Conservation (phyloP, 2,113 vertebrate genomes). For the Mus musculus region DNA sequence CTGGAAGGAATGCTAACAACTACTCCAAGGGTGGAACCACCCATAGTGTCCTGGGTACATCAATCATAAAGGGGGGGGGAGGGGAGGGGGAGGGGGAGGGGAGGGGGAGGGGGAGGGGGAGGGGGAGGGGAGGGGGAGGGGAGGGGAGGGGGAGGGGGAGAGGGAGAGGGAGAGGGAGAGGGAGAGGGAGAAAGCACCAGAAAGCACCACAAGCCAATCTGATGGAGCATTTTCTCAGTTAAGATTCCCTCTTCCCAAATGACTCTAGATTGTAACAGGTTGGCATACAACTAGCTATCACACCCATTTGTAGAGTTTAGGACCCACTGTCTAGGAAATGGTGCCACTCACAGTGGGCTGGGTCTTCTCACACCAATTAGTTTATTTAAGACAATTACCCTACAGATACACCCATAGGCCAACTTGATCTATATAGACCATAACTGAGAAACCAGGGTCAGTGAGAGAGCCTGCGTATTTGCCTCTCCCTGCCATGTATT, state of each 20-base stretch:
- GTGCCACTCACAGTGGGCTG: neutral
- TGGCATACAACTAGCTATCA: neutral
- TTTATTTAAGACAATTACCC: neutral
- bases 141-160: no score
- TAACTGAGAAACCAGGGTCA: neutral
- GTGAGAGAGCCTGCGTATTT: neutral
- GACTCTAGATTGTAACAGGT: neutral
- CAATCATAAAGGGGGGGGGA: neutral
- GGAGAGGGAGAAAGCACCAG: neutral
- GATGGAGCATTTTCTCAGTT: neutral
- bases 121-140: no score
- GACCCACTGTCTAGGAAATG: neutral
- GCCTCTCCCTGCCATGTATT: rapidly evolving
- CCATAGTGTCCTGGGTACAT: neutral
- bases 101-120: neutral
- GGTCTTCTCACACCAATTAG: neutral
- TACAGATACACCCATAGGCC: neutral
- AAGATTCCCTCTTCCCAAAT: neutral
- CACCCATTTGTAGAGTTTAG: neutral
- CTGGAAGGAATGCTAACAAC: no score
- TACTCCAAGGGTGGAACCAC: neutral
- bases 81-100: rapidly evolving
- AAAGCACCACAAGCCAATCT: neutral
- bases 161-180: no score
- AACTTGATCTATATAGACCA: neutral